Evolutionary conservation across 2,888 invertebrate species (phyloP).

Genomic region (Mimachlamys varia): DNA sequence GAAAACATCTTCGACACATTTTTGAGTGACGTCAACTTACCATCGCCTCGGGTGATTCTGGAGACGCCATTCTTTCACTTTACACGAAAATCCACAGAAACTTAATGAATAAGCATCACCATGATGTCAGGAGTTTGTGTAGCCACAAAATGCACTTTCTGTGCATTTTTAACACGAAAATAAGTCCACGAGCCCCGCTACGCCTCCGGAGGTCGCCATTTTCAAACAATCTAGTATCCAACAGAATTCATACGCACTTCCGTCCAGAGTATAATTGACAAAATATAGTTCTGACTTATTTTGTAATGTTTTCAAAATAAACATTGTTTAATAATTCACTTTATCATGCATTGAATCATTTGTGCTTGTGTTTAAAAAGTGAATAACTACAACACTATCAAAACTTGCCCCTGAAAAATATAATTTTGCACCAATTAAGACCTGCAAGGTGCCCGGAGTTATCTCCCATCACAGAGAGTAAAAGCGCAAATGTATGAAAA

Average conservation of each 20-base stretch:
- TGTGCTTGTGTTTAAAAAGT: no score
- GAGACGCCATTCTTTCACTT: conserved; percentile 52
- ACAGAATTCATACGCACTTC: conserved; percentile 59
- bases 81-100: conserved; percentile 39
- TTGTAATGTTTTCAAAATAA: neutral
- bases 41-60: conserved; percentile 54
- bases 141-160: neutral
- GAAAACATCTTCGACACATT: conserved; percentile 28
- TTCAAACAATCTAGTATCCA: conserved; percentile 73
- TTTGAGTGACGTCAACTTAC: conserved; percentile 48
- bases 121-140: conserved; percentile 1
- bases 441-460: conserved; percentile 18
- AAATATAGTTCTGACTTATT: neutral
- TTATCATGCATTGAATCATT: no score
- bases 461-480: neutral
- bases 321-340: neutral
- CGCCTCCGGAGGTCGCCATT: conserved; percentile 69
- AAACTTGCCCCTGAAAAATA: no score
- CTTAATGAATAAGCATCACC: neutral
- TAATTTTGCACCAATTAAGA: neutral
- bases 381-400: no score
- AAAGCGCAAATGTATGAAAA: no score
- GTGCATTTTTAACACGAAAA: neutral
- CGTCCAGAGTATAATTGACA: neutral
- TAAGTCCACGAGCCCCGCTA: conserved; percentile 40